Conservation (phyloP, 1,140 invertebrate species). For the Oscheius sp. region DNA sequence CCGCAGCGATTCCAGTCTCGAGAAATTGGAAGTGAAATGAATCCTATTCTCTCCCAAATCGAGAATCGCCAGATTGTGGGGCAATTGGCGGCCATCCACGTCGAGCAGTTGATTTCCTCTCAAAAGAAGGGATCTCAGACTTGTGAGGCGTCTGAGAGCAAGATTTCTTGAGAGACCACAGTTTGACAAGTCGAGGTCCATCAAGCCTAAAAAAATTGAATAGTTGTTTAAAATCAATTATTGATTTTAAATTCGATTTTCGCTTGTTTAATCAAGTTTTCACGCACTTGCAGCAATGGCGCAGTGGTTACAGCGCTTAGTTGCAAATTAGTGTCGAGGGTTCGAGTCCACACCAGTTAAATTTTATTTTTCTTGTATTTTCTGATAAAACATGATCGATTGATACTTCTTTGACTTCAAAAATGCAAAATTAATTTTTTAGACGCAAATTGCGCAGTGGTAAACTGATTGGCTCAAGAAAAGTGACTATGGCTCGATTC, state of each 20-base stretch:
- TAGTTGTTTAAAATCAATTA: too few relatives aligned
- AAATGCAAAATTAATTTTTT: background rate
- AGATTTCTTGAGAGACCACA: conserved; percentile 17
- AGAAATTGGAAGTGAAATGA: conserved; percentile 37
- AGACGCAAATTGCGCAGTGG: too few relatives aligned
- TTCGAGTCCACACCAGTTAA: too few relatives aligned
- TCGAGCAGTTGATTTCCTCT: conserved; percentile 21
- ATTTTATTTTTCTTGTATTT: too few relatives aligned
- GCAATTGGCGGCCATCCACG: conserved; percentile 24
- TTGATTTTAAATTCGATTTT: too few relatives aligned
- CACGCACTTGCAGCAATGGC: too few relatives aligned
- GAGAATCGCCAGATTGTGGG: conserved; percentile 26
- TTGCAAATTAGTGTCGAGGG: too few relatives aligned
- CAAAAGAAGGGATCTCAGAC: conserved; percentile 22
- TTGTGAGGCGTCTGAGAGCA: conserved; percentile 19
- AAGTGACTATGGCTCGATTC: too few relatives aligned
- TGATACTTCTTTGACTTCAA: background rate
- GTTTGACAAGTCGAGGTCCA: conserved; percentile 37
- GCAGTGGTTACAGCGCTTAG: too few relatives aligned
- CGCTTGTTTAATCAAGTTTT: too few relatives aligned
- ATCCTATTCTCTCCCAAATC: conserved; percentile 38
- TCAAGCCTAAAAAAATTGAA: conserved; percentile 3
- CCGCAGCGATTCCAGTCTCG: conserved; percentile 6
- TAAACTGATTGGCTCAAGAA: too few relatives aligned
- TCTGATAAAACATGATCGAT: too few relatives aligned